A percentile compares a stretch with the other conserved stretches of the same genome.
phyloP scores from a whole-genome alignment of 2,113 vertebrate species.

The Aviceda subcristata region DNA sequence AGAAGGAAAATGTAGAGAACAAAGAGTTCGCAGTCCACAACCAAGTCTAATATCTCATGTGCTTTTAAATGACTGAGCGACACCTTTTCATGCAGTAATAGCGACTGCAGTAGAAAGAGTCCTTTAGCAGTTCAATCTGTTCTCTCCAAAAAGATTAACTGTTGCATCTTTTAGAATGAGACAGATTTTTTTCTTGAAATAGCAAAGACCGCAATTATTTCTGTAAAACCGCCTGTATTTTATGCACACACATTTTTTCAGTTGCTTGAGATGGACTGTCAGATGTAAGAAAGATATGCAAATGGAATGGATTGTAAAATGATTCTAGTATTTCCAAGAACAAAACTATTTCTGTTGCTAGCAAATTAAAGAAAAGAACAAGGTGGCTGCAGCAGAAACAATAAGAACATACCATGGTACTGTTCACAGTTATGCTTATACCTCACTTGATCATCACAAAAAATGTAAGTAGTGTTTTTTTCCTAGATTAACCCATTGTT shows the following conservation, averaged over 20 bases:
- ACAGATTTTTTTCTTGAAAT: background rate
- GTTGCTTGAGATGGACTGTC: background rate
- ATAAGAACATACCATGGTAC: background rate
- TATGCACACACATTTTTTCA: background rate
- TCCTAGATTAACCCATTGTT: background rate
- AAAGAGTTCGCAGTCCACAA: fast-evolving
- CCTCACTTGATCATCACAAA: background rate
- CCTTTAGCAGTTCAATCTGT: background rate
- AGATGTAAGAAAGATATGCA: background rate
- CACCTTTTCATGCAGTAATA: background rate
- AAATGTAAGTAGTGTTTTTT: background rate
- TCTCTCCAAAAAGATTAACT: background rate
- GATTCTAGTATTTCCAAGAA: background rate
- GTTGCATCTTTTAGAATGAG: background rate
- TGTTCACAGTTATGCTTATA: background rate
- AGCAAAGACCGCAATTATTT: background rate
- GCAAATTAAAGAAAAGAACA: background rate
- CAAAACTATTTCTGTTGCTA: background rate
- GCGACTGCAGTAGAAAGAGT: background rate
- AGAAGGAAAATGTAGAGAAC: background rate
- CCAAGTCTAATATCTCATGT: background rate
- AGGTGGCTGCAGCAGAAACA: background rate
- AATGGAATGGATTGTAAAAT: background rate
- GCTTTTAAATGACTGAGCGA: background rate
- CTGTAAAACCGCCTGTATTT: background rate